phyloP scores from a whole-genome alignment of 2,797 vertebrate genomes.

The Danio jaintianensis region DNA sequence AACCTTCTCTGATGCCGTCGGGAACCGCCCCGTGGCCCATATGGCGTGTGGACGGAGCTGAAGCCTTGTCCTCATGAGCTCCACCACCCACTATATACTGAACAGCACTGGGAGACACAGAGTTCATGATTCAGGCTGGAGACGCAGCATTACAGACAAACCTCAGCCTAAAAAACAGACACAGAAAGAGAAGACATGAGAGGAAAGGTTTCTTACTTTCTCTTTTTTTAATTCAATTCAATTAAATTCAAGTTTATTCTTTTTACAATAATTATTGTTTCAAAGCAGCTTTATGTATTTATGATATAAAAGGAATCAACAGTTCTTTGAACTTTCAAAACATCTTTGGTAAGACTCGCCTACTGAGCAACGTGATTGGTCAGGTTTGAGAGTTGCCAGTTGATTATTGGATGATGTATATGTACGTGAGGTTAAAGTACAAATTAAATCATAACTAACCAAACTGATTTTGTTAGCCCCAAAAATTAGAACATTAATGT shows the following conservation, averaged over 20 bases:
- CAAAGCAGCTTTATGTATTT: too few relatives aligned
- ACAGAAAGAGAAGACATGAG: not conserved
- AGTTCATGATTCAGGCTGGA: constrained; percentile 83
- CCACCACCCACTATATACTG: constrained; percentile 80
- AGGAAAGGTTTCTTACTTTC: not conserved
- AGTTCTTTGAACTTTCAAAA: not conserved
- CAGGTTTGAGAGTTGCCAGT: too few relatives aligned
- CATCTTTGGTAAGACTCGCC: not conserved
- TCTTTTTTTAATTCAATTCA: too few relatives aligned
- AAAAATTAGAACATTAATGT: too few relatives aligned
- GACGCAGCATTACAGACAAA: constrained; percentile 59
- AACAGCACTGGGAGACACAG: constrained; percentile 84
- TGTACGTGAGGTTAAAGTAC: too few relatives aligned
- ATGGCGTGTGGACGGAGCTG: constrained; percentile 64
- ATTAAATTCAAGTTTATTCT: too few relatives aligned
- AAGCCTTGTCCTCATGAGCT: constrained; percentile 72
- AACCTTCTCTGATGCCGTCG: constrained; percentile 62
- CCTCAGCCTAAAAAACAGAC: constrained; percentile 54
- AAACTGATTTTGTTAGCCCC: too few relatives aligned
- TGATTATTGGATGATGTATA: too few relatives aligned
- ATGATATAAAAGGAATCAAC: not conserved
- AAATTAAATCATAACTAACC: too few relatives aligned
- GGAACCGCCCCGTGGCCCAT: constrained; percentile 61
- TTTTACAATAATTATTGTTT: too few relatives aligned
- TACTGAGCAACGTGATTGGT: too few relatives aligned